Evolutionary conservation across 30 jellyfish, hydroid and myxozoan species (phyloP).

Genomic region (Turritopsis dohrnii): DNA sequence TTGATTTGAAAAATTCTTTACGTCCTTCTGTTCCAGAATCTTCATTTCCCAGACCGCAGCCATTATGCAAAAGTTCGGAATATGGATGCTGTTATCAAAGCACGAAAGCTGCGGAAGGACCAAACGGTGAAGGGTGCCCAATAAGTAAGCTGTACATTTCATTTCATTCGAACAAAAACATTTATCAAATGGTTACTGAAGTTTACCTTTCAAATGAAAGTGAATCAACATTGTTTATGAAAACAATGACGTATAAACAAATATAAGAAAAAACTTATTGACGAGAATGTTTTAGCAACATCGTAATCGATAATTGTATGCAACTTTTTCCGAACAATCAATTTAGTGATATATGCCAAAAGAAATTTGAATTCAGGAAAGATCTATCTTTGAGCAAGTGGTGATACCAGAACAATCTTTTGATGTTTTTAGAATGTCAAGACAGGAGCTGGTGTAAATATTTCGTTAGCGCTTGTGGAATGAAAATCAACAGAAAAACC

Average conservation of each 20-base stretch:
- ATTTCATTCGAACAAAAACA: not conserved
- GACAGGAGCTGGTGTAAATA: not conserved
- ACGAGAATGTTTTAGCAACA: too few species aligned
- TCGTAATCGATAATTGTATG: too few species aligned
- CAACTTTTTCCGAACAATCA: too few species aligned
- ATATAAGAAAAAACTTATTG: too few species aligned
- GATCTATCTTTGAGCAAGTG: not conserved
- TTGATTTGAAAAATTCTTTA: too few species aligned
- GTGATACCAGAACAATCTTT: not conserved
- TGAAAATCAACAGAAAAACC: not conserved
- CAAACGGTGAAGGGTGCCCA: not conserved
- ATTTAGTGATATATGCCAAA: too few species aligned
- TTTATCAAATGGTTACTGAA: too few species aligned
- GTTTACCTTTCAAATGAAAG: too few species aligned
- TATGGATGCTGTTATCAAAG: not conserved
- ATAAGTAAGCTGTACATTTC: not conserved
- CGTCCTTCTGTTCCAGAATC: not conserved
- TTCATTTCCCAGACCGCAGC: not conserved
- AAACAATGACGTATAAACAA: too few species aligned
- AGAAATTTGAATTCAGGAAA: too few species aligned
- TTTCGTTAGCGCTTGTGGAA: not conserved
- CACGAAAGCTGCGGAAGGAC: not conserved
- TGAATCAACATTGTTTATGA: too few species aligned
- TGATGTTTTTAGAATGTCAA: not conserved
- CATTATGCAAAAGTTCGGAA: not conserved